Evolutionary conservation across 2,888 invertebrate species (phyloP), one percentile per base, ranked within the genome.

Genomic region (Zhuqinia jingwanae): DNA sequence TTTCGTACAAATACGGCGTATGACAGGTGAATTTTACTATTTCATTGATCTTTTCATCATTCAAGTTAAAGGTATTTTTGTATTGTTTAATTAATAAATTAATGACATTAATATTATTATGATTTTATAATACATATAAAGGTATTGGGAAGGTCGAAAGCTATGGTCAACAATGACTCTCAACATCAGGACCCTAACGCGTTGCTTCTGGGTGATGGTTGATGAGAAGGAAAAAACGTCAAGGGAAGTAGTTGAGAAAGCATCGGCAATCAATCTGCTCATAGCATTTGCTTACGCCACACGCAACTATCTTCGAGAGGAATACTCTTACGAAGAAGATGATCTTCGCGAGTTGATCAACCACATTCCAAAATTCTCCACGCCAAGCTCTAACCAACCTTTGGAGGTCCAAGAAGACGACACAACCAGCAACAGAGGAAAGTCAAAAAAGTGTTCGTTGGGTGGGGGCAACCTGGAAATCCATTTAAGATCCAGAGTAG

Each of bases 1-100:
- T 90, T 90, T 53, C 73, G 90, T 17, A 90, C 90, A n/a, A 90
- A 90, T 63, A 90, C 90, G 13, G 90, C 90, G 1, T 90, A 90
- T 73, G 90, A 90, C 85, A 78, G 90, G 88, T 90, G 85, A 80
- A 20, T 60, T 27, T 58, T 53, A 10, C 22, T 25, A 22, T 58
- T 20, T 58, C 25, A 58, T 58, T 22, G 8, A 36, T 36, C 36
- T 36, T 6, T 20, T 58, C 58, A n/a, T 60, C 15, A 60, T 6
- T 6, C 36, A 36, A 6, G 36, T 36, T 8, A 36, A 36, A 36
- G 36, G 36, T 36, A 36, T 36, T 36, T 36, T 36, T 36, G 36
- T 36, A 36, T 8, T 36, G 5, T 6, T 60, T 60, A 60, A 27
- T 27, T 27, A 1, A 60, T 60, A 27, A 30, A 3, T 30, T 30